Evolutionary conservation across 2,888 invertebrate genomes (phyloP).

Genomic region (Criorhina ranunculi): DNA sequence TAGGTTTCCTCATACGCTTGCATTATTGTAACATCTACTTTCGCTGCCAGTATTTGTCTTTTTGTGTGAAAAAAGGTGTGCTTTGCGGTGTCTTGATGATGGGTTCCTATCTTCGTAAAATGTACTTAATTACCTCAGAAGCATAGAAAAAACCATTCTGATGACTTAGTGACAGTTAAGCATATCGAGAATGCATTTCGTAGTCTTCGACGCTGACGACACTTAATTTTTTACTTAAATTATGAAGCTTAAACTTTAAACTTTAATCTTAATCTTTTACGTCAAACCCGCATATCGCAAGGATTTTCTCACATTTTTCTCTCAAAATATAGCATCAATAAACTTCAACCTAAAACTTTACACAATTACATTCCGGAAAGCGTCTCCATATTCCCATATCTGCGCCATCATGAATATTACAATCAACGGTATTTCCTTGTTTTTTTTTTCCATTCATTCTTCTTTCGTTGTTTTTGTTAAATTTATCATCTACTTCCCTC

Average conservation of each 20-base stretch:
- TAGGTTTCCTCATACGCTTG: no score
- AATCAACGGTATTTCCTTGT: slow-evolving; percentile 27
- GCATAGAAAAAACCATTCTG: no score
- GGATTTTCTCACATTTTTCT: neutral
- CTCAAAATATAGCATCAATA: slow-evolving; percentile 7
- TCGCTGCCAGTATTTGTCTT: no score
- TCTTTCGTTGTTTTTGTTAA: slow-evolving; percentile 30
- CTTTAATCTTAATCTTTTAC: no score
- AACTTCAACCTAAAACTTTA: slow-evolving; percentile 32
- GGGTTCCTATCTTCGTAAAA: no score
- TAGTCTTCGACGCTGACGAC: neutral
- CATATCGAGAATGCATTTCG: no score
- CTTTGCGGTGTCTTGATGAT: no score
- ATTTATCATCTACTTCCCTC: slow-evolving; percentile 7
- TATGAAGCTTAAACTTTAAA: neutral
- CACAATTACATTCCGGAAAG: slow-evolving; percentile 34
- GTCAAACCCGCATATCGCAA: neutral
- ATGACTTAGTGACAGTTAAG: no score
- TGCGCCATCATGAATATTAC: slow-evolving; percentile 53
- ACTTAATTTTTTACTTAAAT: slow-evolving; percentile 1
- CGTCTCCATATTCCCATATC: slow-evolving; percentile 43
- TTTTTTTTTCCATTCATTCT: slow-evolving; percentile 17
- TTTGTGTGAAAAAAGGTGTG: no score
- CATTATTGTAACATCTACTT: no score
- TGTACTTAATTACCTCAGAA: no score